Evolutionary conservation across 1,140 invertebrate species (phyloP), one percentile per base, ranked within the genome.

Genomic region (Cylas formicarius): DNA sequence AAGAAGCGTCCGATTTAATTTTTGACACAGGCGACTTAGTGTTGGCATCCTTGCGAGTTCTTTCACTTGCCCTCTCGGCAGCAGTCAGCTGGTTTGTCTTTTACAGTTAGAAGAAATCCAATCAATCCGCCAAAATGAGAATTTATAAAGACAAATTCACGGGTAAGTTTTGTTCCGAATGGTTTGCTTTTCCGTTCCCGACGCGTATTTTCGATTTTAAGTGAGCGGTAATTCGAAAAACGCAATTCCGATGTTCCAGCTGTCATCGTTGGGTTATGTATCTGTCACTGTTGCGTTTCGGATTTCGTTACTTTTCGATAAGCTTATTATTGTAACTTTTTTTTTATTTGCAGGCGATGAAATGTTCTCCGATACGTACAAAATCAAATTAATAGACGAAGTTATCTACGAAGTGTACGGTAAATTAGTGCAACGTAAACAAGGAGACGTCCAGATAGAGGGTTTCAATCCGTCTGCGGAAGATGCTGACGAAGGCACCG

Each of bases 351-450:
- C 72, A 89, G 90, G 90, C 57, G 93, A 97, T 69, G 94, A 97
- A 72, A 91, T 97, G 84, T 95, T 95, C 74, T 92, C 92, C 23
- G 94, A 97, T 70, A 86, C 88, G n/a, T 95, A 91, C 67, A 95
- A 87, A 72, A 81, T 94, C 45, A 92, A 95, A 66, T 68, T 96
- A 33, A 74, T 97, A 9, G 90, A 96, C 65, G 86, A 93, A 66
- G 89, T 93, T 18, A 63, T 97, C 24, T 97, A 94, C 60, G 93
- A 97, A 80, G 92, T 97, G 20, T 86, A 88, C 64, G 92, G 91
- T 57, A 91, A 79, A 79, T 68, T 88, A 27, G 74, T 92, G 20
- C 73, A 72, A 26, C 78, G 91, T 53, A 77, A 77, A 57, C 67
- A 78, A 32, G 91, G 82, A 19, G 86, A 95, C 26, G 79, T 97